Evolutionary conservation across 2,113 vertebrate genomes (phyloP).

Genomic region (Colaptes auratus): DNA sequence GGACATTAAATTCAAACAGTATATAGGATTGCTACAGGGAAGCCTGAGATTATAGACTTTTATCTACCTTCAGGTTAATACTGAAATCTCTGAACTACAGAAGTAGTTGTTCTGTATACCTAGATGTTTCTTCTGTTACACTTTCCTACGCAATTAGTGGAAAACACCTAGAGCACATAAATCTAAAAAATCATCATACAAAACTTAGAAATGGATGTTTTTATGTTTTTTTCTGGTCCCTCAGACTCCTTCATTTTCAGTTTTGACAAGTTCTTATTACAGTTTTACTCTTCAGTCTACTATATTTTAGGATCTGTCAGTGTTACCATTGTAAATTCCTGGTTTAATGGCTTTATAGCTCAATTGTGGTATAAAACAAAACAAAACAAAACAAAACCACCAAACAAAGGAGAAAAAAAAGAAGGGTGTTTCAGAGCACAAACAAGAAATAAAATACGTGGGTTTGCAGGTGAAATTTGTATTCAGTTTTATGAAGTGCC

Average conservation of each 20-base stretch:
- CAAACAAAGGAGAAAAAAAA: not conserved
- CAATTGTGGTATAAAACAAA: not conserved
- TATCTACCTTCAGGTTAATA: not conserved
- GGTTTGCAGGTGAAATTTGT: not conserved
- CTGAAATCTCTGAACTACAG: not conserved
- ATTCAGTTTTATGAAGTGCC: not conserved
- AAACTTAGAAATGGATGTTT: not conserved
- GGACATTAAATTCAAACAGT: not conserved
- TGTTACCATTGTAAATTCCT: not conserved
- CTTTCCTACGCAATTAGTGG: not conserved
- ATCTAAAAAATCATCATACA: not conserved
- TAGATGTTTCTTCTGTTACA: not conserved
- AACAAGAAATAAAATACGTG: not conserved
- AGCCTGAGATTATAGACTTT: not conserved
- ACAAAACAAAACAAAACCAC: not conserved
- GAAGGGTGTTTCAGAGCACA: not conserved
- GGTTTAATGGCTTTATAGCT: not conserved
- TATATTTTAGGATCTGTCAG: not conserved
- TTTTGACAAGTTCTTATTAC: conserved; percentile 30
- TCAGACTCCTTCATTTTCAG: not conserved
- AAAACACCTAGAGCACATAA: not conserved
- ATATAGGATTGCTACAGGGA: not conserved
- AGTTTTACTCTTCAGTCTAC: not conserved
- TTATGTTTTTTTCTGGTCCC: not conserved
- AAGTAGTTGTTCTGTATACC: not conserved